Evolutionary conservation across 1,140 invertebrate genomes (phyloP).

Genomic region (Philotrypesis tridentata): DNA sequence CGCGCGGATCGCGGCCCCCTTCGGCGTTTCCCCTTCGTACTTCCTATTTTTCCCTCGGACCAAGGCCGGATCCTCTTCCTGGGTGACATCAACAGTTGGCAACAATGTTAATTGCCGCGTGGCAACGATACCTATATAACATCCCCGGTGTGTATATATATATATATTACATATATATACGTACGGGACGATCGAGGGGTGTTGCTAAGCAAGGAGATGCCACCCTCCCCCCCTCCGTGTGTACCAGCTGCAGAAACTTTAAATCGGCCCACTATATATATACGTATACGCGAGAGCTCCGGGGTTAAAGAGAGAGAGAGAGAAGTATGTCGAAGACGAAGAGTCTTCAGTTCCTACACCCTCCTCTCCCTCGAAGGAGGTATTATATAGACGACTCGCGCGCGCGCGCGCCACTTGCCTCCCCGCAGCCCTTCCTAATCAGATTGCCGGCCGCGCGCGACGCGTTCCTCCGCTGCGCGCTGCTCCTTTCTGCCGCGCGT

Average conservation of each 20-base stretch:
- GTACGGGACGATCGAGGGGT: slow-evolving; percentile 45
- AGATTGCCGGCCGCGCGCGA: slow-evolving; percentile 49
- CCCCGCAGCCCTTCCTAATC: slow-evolving; percentile 59
- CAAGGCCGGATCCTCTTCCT: neutral
- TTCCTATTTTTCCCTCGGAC: slow-evolving; percentile 4
- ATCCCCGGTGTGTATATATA: too few species aligned
- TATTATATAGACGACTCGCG: neutral
- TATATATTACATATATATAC: too few species aligned
- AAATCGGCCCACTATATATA: slow-evolving; percentile 39
- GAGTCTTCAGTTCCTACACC: too few species aligned
- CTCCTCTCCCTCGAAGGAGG: neutral
- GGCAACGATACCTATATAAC: slow-evolving; percentile 42
- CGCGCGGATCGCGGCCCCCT: neutral
- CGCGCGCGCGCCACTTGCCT: slow-evolving; percentile 6
- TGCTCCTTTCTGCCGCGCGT: too few species aligned
- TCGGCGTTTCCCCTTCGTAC: neutral
- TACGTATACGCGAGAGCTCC: slow-evolving; percentile 2
- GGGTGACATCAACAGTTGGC: slow-evolving; percentile 42
- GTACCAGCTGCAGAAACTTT: slow-evolving; percentile 42
- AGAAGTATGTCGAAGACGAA: neutral
- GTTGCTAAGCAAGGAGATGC: slow-evolving; percentile 55
- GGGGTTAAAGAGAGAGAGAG: slow-evolving; percentile 33
- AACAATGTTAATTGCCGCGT: slow-evolving; percentile 49
- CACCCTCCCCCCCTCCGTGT: too few species aligned
- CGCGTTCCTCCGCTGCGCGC: neutral